Evolutionary conservation across 2,113 vertebrate species (phyloP).

Genomic region (Sciurus niger): DNA sequence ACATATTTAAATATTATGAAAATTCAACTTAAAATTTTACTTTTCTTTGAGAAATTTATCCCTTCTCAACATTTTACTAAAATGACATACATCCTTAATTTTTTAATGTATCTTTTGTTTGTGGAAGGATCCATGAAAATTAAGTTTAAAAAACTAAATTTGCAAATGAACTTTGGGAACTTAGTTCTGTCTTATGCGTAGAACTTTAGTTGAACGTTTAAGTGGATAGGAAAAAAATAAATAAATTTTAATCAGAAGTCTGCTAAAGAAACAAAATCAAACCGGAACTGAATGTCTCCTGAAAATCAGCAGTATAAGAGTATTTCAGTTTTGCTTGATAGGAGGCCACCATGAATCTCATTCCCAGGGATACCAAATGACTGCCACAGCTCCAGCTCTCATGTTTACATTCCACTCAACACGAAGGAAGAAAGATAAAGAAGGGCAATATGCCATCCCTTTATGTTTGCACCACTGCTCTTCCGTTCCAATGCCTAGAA

Average conservation of each 20-base stretch:
- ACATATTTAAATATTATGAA: constrained; percentile 24
- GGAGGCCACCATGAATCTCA: neutral
- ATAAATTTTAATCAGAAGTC: neutral
- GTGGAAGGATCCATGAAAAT: neutral
- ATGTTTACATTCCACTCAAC: neutral
- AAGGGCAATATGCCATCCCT: neutral
- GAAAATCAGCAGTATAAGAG: neutral
- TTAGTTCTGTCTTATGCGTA: neutral
- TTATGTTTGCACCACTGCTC: neutral
- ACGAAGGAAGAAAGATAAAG: neutral
- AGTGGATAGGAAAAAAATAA: neutral
- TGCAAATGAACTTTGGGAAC: neutral
- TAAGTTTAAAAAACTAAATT: neutral
- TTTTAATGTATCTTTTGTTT: constrained; percentile 25
- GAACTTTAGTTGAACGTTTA: neutral
- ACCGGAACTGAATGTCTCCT: neutral
- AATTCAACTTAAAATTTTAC: neutral
- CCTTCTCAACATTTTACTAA: constrained; percentile 26
- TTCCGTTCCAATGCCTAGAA: neutral
- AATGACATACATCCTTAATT: neutral
- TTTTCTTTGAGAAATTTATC: neutral
- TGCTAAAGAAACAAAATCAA: constrained; percentile 9
- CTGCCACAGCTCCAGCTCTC: neutral
- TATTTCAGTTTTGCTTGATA: neutral
- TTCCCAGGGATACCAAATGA: neutral